phyloP scores from a whole-genome alignment of 2,888 invertebrate species.

The Lamellibrachia satsuma region DNA sequence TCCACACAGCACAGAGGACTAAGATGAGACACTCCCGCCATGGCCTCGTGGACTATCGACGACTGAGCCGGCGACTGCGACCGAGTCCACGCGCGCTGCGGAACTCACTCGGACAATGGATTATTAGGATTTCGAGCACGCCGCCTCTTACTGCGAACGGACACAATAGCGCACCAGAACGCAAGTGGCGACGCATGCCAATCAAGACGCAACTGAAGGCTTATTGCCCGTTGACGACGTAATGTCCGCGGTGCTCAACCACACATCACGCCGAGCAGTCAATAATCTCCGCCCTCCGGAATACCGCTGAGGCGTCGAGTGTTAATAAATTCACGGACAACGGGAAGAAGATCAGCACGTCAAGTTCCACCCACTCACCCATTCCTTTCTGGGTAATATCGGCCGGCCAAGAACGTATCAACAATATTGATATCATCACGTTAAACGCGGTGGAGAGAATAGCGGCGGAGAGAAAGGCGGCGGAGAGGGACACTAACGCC shows the following conservation, averaged over 20 bases:
- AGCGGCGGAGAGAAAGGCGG: too few relatives aligned
- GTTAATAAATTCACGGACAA: background rate
- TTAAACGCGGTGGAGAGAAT: background rate
- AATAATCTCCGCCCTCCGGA: background rate
- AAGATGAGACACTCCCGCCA: background rate
- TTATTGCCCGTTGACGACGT: constrained; percentile 17
- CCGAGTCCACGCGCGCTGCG: background rate
- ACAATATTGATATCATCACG: too few relatives aligned
- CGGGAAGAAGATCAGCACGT: background rate
- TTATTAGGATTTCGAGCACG: background rate
- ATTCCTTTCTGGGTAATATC: background rate
- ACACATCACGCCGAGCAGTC: background rate
- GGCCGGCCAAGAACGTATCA: background rate
- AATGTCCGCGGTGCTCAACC: background rate
- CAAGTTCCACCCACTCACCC: background rate
- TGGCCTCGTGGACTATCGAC: background rate
- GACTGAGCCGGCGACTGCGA: background rate
- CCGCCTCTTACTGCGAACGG: background rate
- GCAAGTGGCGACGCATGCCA: constrained; percentile 5
- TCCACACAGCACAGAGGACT: background rate
- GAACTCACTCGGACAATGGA: background rate
- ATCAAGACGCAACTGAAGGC: background rate
- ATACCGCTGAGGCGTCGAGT: background rate
- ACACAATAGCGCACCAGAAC: background rate
- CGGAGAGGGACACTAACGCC: background rate